phyloP scores from a whole-genome alignment of 2,888 invertebrate species.

The Drosophila subquinaria region DNA sequence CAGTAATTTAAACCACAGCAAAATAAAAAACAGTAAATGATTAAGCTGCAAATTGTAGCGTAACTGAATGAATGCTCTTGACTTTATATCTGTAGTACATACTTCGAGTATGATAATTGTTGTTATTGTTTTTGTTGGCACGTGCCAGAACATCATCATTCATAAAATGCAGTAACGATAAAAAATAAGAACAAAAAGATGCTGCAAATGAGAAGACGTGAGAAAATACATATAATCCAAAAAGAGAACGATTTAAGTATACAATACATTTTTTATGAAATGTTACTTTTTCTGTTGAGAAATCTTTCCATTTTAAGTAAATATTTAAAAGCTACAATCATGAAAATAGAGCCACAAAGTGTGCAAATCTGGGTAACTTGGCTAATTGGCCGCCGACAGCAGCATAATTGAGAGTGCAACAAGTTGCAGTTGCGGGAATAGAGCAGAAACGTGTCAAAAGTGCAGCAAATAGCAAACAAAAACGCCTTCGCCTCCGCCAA shows the following conservation, averaged over 20 bases:
- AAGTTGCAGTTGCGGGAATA: slow-evolving; percentile 45
- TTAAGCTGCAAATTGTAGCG: slow-evolving; percentile 68
- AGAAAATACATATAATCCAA: slow-evolving; percentile 4
- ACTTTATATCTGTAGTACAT: slow-evolving; percentile 7
- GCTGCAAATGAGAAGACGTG: slow-evolving; percentile 35
- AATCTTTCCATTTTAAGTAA: background rate
- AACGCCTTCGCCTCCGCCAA: slow-evolving; percentile 9
- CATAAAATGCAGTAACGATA: slow-evolving; percentile 57
- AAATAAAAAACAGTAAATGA: slow-evolving; percentile 35
- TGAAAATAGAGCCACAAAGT: slow-evolving; percentile 1
- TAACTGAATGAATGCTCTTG: slow-evolving; percentile 41
- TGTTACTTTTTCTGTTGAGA: background rate
- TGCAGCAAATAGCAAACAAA: slow-evolving; percentile 30
- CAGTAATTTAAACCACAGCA: slow-evolving; percentile 47
- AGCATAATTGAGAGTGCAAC: slow-evolving; percentile 61
- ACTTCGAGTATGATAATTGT: slow-evolving; percentile 21
- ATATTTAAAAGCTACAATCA: slow-evolving; percentile 8
- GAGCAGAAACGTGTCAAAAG: slow-evolving; percentile 39
- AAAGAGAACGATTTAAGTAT: slow-evolving; percentile 1
- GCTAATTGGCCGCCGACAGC: slow-evolving; percentile 46
- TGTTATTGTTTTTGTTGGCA: slow-evolving; percentile 36
- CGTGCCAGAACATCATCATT: slow-evolving; percentile 66
- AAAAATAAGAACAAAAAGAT: slow-evolving; percentile 18
- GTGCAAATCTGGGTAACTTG: slow-evolving; percentile 32
- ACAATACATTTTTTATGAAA: background rate